A percentile compares a stretch with the other conserved stretches of the same genome.
Evolutionary conservation across 2,797 vertebrate species (phyloP).

Genomic region (Poecilia gillii): DNA sequence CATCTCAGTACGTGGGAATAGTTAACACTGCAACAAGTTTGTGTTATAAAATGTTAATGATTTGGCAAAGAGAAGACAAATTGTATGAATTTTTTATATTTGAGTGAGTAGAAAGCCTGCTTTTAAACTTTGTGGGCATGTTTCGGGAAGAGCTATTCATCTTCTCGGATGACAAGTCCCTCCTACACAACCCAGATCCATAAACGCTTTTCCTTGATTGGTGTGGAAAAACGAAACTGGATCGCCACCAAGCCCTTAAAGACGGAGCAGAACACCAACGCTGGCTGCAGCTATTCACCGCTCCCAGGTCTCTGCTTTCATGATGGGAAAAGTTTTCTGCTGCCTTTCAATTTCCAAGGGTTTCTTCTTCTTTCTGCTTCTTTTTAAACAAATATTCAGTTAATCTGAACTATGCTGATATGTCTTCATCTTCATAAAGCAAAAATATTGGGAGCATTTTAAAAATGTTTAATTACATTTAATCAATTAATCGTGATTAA

Average conservation of each 20-base stretch:
- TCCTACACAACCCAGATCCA: background rate
- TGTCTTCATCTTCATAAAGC: too few species aligned
- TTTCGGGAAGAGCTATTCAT: slow-evolving; percentile 4
- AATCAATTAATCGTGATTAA: too few species aligned
- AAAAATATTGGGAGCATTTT: too few species aligned
- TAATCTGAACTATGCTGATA: too few species aligned
- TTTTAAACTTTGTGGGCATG: background rate
- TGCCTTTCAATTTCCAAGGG: background rate
- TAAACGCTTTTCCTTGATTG: slow-evolving; percentile 1
- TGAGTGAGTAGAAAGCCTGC: background rate
- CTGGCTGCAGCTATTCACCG: background rate
- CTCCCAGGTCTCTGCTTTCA: background rate
- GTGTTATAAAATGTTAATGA: background rate
- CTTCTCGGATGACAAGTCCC: slow-evolving; percentile 7
- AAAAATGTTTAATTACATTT: too few species aligned
- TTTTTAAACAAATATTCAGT: too few species aligned
- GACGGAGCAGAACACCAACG: slow-evolving; percentile 6
- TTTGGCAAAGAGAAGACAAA: background rate
- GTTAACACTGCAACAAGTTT: background rate
- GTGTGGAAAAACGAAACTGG: slow-evolving; percentile 4
- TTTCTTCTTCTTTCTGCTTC: background rate
- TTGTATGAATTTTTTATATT: background rate
- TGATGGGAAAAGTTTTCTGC: background rate
- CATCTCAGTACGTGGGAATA: background rate
- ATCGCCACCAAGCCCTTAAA: background rate